Percentiles rank a stretch among this genome's conserved stretches.
Evolutionary conservation across 2,797 vertebrate species (phyloP).

Genomic region (Chaetodon trifasciatus): DNA sequence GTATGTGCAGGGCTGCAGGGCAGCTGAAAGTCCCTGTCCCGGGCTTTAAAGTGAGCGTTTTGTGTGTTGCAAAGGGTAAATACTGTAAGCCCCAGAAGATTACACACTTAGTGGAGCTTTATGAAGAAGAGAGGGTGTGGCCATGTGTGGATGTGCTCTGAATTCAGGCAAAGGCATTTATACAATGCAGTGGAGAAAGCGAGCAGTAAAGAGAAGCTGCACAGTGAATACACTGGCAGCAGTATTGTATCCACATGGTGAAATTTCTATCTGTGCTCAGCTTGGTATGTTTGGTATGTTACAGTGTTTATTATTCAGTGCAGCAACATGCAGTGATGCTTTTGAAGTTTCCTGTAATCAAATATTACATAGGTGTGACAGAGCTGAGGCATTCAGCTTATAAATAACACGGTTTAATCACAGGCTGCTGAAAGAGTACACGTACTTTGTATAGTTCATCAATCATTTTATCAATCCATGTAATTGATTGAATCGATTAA

Average conservation of each 20-base stretch:
- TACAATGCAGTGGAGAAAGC: conserved; percentile 28
- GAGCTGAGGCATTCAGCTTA: conserved; percentile 13
- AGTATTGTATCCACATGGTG: conserved; percentile 8
- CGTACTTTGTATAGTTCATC: conserved; percentile 53
- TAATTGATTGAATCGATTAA: conserved; percentile 74
- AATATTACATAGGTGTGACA: conserved; percentile 10
- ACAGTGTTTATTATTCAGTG: conserved; percentile 13
- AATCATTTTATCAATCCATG: conserved; percentile 73
- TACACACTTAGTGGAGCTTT: conserved; percentile 72
- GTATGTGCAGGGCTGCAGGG: conserved; percentile 34
- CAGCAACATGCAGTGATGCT: conserved; percentile 4
- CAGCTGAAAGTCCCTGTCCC: conserved; percentile 54
- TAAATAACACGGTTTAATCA: conserved; percentile 51
- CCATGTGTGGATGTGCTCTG: conserved; percentile 70
- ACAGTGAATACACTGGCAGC: conserved; percentile 32
- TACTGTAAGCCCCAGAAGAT: conserved; percentile 74
- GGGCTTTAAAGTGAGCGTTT: conserved; percentile 69
- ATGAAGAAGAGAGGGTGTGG: conserved; percentile 67
- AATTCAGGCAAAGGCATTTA: conserved; percentile 59
- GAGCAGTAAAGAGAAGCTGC: conserved; percentile 26
- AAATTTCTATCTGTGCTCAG: conserved; percentile 10
- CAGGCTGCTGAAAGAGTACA: conserved; percentile 27
- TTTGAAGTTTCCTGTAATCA: conserved; percentile 39
- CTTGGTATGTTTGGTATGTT: conserved; percentile 9
- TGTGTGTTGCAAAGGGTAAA: conserved; percentile 74